Evolutionary conservation across 2,797 vertebrate species (phyloP).

Genomic region (Syngnathus rostellatus): DNA sequence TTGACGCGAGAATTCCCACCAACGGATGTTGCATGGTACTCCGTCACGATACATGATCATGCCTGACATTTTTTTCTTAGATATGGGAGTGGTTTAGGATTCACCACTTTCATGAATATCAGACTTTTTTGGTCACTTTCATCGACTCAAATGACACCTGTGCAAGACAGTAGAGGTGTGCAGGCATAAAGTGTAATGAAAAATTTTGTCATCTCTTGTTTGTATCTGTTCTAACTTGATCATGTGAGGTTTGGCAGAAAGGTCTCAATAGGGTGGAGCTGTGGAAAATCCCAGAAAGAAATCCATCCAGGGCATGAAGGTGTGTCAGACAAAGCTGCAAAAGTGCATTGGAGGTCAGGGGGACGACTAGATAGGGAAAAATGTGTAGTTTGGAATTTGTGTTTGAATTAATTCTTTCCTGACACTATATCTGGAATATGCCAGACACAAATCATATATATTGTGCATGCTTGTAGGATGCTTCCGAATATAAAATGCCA

Average conservation of each 20-base stretch:
- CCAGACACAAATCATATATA: no score
- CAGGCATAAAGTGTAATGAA: not conserved
- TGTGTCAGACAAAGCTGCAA: not conserved
- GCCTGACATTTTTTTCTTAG: not conserved
- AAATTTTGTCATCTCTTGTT: not conserved
- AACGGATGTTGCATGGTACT: not conserved
- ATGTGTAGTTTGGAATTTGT: not conserved
- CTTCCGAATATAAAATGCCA: conserved; percentile 28
- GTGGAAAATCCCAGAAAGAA: not conserved
- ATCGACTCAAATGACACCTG: not conserved
- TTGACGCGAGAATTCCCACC: not conserved
- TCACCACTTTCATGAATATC: no score
- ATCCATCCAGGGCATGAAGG: not conserved
- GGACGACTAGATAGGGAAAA: not conserved
- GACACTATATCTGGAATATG: not conserved
- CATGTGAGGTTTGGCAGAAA: no score
- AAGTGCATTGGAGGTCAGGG: not conserved
- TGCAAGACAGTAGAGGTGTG: not conserved
- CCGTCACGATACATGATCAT: not conserved
- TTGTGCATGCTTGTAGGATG: not conserved
- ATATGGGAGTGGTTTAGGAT: not conserved
- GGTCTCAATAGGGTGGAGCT: not conserved
- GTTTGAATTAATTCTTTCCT: not conserved
- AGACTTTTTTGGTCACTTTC: no score
- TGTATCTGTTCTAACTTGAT: no score